Conservation (phyloP, 2,888 invertebrate genomes). For the Agriotes lineatus region DNA sequence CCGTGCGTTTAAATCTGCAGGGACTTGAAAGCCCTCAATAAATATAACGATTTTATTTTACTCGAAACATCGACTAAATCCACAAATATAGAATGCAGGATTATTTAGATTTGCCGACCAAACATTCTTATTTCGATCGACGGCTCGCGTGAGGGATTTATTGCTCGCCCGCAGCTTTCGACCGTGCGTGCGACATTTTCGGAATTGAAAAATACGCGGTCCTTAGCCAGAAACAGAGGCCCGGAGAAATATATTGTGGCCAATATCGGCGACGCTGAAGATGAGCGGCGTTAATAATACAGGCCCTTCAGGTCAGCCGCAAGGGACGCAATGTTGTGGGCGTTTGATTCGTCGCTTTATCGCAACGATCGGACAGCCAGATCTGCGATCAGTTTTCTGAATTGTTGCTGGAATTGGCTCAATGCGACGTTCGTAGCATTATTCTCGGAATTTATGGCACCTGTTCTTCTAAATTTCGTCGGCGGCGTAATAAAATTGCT, state of each 20-base stretch:
- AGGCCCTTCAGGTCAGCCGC: too few species aligned
- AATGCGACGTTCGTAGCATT: too few species aligned
- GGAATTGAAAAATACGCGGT: slow-evolving; percentile 9
- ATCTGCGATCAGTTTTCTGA: too few species aligned
- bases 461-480: too few species aligned
- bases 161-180: neutral
- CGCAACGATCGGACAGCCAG: too few species aligned
- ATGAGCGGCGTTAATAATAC: neutral
- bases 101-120: slow-evolving; percentile 13
- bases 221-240: slow-evolving; percentile 9
- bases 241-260: neutral
- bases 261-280: neutral
- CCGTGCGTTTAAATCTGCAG: neutral
- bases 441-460: too few species aligned
- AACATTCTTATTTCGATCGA: slow-evolving; percentile 11
- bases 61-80: slow-evolving; percentile 1
- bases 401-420: too few species aligned
- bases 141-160: slow-evolving; percentile 18
- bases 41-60: neutral
- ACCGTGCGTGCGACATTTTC: slow-evolving; percentile 7
- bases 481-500: too few species aligned
- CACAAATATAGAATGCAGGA: slow-evolving; percentile 5
- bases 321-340: too few species aligned
- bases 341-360: too few species aligned
- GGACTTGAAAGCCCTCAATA: neutral